These are phyloP conservation scores for Piscicola geometra DNA, from an alignment of 2,888 invertebrate species.

Conservation along the genomic window DNA sequence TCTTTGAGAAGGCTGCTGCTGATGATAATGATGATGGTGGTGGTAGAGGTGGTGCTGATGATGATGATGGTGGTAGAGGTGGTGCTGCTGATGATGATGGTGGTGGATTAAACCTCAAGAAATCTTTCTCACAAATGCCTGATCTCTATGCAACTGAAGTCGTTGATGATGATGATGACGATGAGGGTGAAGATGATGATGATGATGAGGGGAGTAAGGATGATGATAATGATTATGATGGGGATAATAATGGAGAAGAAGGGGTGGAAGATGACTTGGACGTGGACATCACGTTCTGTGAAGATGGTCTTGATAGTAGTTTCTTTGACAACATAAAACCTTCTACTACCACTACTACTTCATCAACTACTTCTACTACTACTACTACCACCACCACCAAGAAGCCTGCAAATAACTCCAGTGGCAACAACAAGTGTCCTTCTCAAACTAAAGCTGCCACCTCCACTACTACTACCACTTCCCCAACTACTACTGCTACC, in stretches of 20 bases:
- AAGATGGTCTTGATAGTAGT: background rate
- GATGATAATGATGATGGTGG: background rate
- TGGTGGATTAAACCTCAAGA: background rate
- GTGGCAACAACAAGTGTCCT: background rate
- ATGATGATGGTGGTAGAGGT: background rate
- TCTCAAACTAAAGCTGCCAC: background rate
- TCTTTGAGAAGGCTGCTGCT: background rate
- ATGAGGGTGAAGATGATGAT: background rate
- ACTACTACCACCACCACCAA: background rate
- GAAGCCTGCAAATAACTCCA: too few relatives aligned
- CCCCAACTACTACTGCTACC: background rate
- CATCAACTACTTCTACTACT: background rate
- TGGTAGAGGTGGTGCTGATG: background rate
- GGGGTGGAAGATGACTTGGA: background rate
- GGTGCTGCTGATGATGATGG: background rate
- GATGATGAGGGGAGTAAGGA: background rate
- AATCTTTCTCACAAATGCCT: too few relatives aligned
- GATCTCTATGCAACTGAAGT: background rate
- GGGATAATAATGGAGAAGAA: background rate
- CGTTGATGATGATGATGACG: background rate
- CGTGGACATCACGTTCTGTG: background rate
- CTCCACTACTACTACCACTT: conserved; percentile 23
- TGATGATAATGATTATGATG: background rate
- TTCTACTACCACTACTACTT: background rate
- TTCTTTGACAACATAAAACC: too few relatives aligned